Evolutionary conservation across 2,888 invertebrate species (phyloP).

Genomic region (Abrostola tripartita): DNA sequence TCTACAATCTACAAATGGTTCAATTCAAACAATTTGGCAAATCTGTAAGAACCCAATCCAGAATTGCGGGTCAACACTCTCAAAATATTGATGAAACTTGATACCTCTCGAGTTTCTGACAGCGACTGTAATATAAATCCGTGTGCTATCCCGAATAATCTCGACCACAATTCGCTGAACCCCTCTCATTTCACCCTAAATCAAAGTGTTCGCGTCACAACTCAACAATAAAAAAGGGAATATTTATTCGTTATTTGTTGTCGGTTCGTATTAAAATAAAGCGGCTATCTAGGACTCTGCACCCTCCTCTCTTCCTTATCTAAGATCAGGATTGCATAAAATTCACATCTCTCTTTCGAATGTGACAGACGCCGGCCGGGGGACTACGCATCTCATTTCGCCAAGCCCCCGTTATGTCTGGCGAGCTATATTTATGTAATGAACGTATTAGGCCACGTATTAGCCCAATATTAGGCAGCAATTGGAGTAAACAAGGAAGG

Average conservation of each 20-base stretch:
- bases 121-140: slow-evolving; percentile 80
- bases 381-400: slow-evolving; percentile 80
- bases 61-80: slow-evolving; percentile 64
- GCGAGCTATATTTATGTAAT: slow-evolving; percentile 59
- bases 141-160: slow-evolving; percentile 77
- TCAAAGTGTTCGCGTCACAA: slow-evolving; percentile 83
- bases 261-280: slow-evolving; percentile 87
- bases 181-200: slow-evolving; percentile 80
- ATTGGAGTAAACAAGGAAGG: slow-evolving; percentile 23
- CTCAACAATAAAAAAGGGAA: slow-evolving; percentile 84
- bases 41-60: slow-evolving; percentile 44
- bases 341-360: slow-evolving; percentile 81
- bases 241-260: slow-evolving; percentile 88
- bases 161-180: slow-evolving; percentile 84
- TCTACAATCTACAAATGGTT: slow-evolving; percentile 3
- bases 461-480: slow-evolving; percentile 38
- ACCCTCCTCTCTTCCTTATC: slow-evolving; percentile 82
- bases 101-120: slow-evolving; percentile 75
- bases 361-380: slow-evolving; percentile 76
- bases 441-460: slow-evolving; percentile 48
- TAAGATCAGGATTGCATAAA: slow-evolving; percentile 87
- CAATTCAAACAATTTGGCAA: slow-evolving; percentile 60
- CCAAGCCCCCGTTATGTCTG: slow-evolving; percentile 61
- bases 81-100: slow-evolving; percentile 79
- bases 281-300: slow-evolving; percentile 83